These are phyloP conservation scores for Nesidiocoris tenuis DNA, from an alignment of 2,888 invertebrate genomes.

Conservation along the genomic window DNA sequence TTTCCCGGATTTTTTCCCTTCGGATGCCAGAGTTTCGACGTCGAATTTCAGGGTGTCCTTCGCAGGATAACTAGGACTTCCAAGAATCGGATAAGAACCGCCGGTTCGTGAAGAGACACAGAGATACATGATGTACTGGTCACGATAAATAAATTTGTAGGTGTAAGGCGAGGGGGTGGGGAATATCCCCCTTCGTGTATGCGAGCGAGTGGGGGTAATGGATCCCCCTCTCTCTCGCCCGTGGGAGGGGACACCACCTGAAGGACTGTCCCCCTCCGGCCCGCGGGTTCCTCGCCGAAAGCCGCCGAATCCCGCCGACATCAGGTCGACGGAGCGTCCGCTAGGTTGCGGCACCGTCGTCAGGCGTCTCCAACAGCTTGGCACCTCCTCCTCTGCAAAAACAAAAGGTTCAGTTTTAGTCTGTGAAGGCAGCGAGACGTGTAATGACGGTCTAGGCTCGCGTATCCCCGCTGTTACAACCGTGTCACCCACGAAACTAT, in stretches of 20 bases:
- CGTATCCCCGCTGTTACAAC: slow-evolving; percentile 17
- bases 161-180: slow-evolving; percentile 35
- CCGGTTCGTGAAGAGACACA: too few relatives aligned
- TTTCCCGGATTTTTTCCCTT: too few relatives aligned
- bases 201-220: slow-evolving; percentile 33
- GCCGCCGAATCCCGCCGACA: not conserved
- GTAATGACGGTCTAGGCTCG: slow-evolving; percentile 36
- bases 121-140: slow-evolving; percentile 34
- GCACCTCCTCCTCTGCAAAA: slow-evolving; percentile 35
- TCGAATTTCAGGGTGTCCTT: too few relatives aligned
- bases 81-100: too few relatives aligned
- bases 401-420: slow-evolving; percentile 44
- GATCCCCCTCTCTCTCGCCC: not conserved
- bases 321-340: slow-evolving; percentile 1
- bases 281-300: not conserved
- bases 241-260: not conserved
- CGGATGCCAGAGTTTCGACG: too few relatives aligned
- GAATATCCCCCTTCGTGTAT: not conserved
- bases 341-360: slow-evolving; percentile 27
- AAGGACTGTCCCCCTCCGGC: not conserved
- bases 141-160: slow-evolving; percentile 45
- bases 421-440: slow-evolving; percentile 33
- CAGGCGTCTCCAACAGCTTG: slow-evolving; percentile 12
- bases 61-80: too few relatives aligned
- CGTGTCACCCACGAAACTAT: not conserved